Evolutionary conservation across 1,140 invertebrate genomes (phyloP), one percentile per base, ranked within the genome.

Genomic region (Muscidifurax raptorellus): DNA sequence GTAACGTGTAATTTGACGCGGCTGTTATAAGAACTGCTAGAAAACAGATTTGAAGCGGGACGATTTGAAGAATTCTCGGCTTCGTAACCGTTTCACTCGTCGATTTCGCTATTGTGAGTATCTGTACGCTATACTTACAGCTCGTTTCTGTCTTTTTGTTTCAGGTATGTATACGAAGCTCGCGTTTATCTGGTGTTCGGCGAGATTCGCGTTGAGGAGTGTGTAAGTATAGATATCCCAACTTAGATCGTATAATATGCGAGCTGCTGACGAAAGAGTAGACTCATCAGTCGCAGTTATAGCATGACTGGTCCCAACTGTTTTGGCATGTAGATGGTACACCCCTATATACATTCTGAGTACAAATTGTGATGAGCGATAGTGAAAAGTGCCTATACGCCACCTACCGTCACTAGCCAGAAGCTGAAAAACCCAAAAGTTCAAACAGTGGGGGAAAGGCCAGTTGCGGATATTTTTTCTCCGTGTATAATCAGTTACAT

Each of bases 51-150:
- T 12, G 13, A 36, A 6, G 12, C 15, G 25, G 15, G 36, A 40
- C 25, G 18, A 25, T 25, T 67, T 32, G 27, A 80, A 80, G 72
- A 52, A 71, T 71, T 18, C 15, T 2, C 6, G 18, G 22, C 32
- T 71, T 32, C 25, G 32, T 79, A 79, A 79, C 30, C 32, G 32
- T 79, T 79, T 79, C n/a, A 44, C 28, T 80, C 22, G 10, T 47
- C 44, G 32, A 47, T 72, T 30, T 44, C n/a, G n/a, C 64, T 12
- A 47, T 15, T 47, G 44, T 47, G 44, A 15, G 15, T 47, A 47
- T 47, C 44, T 47, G 44, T 0, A 15, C 2, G 13, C 9, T n/a
- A 28, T 74, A 81, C 47, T 81, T 36, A 81, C 7, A 13, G 13
- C 25, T 59, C 52, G 5, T 74, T 36, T 59, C 3, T 25, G 13